Conservation (phyloP, 2,797 vertebrate species). For the Lagocephalus sceleratus region DNA sequence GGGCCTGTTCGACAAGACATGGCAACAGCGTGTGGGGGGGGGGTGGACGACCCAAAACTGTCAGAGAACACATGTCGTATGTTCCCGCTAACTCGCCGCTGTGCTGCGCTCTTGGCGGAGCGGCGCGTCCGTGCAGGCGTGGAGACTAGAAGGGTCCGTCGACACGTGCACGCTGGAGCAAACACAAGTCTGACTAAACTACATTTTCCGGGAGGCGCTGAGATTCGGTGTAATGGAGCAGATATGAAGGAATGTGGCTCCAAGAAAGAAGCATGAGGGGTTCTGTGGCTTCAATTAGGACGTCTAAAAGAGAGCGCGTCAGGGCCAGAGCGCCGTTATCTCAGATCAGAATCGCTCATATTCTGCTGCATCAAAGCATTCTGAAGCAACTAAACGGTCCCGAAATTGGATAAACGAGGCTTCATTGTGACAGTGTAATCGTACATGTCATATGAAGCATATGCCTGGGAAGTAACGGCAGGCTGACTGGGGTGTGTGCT, state of each 20-base stretch:
- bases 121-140: conserved; percentile 22
- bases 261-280: conserved; percentile 4
- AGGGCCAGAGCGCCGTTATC: conserved; percentile 9
- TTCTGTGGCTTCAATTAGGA: conserved; percentile 15
- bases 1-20: conserved; percentile 19
- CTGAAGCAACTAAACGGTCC: conserved; percentile 36
- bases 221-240: too few species aligned
- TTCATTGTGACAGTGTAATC: conserved; percentile 54
- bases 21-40: conserved; percentile 6
- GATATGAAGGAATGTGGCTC: too few species aligned
- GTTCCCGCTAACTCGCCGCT: conserved; percentile 37
- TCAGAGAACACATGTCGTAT: conserved; percentile 42
- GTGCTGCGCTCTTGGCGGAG: conserved; percentile 5
- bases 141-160: not conserved
- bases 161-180: not conserved
- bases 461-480: conserved; percentile 58
- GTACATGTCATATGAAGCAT: conserved; percentile 64
- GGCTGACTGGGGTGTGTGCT: conserved; percentile 59
- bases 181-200: not conserved
- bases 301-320: conserved; percentile 17
- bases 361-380: conserved; percentile 19
- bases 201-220: too few species aligned
- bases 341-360: conserved; percentile 16
- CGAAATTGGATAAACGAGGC: conserved; percentile 49
- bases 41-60: conserved; percentile 42